Evolutionary conservation across 1,140 invertebrate species (phyloP).

Genomic region (Zaprionus lachaisei): DNA sequence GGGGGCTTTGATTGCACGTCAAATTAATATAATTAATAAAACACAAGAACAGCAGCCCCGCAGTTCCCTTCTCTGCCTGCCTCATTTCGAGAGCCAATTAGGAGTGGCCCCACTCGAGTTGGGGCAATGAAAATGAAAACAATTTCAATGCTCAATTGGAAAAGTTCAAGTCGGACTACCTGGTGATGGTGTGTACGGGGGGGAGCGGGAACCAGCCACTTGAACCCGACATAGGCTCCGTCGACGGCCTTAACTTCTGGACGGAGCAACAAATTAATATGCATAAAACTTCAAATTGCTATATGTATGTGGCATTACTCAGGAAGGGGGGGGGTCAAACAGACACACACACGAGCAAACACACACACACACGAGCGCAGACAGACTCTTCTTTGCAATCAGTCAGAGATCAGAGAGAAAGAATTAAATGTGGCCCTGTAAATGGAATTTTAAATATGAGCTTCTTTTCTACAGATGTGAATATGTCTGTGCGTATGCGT

Average conservation of each 20-base stretch:
- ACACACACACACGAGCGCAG: background rate
- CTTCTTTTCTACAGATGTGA: background rate
- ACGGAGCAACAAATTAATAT: slow-evolving; percentile 41
- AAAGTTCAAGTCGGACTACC: slow-evolving; percentile 56
- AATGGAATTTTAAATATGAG: slow-evolving; percentile 13
- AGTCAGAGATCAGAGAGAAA: slow-evolving; percentile 24
- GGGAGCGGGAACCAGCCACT: slow-evolving; percentile 62
- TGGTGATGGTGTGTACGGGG: too few species aligned
- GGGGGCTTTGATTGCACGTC: slow-evolving; percentile 62
- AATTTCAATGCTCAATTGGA: slow-evolving; percentile 76
- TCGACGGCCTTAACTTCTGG: background rate
- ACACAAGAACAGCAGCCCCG: slow-evolving; percentile 19
- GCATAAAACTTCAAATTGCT: slow-evolving; percentile 44
- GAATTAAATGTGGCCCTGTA: slow-evolving; percentile 10
- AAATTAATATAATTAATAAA: slow-evolving; percentile 74
- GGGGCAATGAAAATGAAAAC: slow-evolving; percentile 49
- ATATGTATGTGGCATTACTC: slow-evolving; percentile 13
- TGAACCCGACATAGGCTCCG: slow-evolving; percentile 43
- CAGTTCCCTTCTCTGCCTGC: background rate
- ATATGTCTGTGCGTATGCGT: background rate
- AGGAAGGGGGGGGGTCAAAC: slow-evolving; percentile 34
- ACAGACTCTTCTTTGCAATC: slow-evolving; percentile 14
- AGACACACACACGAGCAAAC: background rate
- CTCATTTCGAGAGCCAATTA: slow-evolving; percentile 56
- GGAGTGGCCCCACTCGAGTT: slow-evolving; percentile 27